These are phyloP conservation scores for Gryllus bimaculatus DNA, from an alignment of 1,140 invertebrate genomes.

Conservation along the genomic window DNA sequence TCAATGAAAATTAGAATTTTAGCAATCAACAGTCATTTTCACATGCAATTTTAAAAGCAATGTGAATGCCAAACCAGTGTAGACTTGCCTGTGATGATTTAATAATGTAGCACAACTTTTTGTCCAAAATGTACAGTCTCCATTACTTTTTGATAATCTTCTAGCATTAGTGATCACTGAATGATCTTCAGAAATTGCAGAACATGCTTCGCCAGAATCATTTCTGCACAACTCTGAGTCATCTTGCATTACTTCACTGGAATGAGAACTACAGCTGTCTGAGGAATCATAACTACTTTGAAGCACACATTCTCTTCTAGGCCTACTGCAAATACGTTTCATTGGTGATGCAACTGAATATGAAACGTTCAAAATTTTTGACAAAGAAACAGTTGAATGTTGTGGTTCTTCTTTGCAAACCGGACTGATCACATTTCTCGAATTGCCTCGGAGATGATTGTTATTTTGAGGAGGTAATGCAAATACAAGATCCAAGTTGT, in stretches of 20 bases:
- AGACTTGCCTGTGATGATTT: constrained; percentile 47
- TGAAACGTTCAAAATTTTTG: constrained; percentile 22
- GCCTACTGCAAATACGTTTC: constrained; percentile 29
- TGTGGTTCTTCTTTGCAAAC: constrained; percentile 26
- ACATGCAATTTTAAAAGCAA: too few species aligned
- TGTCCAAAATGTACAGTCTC: constrained; percentile 47
- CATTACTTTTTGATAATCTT: neutral
- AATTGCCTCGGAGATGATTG: constrained; percentile 28
- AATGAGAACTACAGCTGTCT: neutral
- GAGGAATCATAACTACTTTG: neutral
- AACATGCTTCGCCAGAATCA: neutral
- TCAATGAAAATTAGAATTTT: too few species aligned
- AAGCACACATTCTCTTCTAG: neutral
- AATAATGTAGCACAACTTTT: constrained; percentile 56
- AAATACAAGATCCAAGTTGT: constrained; percentile 71
- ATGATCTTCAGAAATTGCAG: neutral
- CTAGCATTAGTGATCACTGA: neutral
- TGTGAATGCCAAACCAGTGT: neutral
- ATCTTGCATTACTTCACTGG: neutral
- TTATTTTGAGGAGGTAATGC: constrained; percentile 34
- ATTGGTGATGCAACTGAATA: constrained; percentile 14
- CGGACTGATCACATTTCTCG: constrained; percentile 25
- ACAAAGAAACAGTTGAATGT: constrained; percentile 23
- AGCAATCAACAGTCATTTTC: too few species aligned
- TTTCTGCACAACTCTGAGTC: neutral